Evolutionary conservation across 1,140 invertebrate species (phyloP).

Genomic region (Bombus pyrosoma): DNA sequence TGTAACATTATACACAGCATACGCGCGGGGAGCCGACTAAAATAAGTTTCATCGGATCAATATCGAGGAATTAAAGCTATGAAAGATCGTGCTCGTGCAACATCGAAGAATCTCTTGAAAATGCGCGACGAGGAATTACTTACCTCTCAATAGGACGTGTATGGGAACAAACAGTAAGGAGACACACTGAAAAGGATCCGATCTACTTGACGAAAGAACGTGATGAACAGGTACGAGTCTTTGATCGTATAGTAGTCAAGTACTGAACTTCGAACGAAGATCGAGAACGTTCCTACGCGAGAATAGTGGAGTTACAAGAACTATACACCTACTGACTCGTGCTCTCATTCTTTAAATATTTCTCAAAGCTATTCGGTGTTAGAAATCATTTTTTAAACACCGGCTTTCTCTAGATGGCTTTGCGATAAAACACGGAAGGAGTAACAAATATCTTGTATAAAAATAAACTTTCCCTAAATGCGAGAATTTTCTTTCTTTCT

Average conservation of each 20-base stretch:
- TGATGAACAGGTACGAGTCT: background rate
- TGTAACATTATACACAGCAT: background rate
- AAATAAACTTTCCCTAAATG: background rate
- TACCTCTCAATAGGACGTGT: background rate
- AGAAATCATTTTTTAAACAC: no score
- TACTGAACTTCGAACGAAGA: background rate
- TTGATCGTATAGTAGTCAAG: background rate
- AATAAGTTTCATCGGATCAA: slow-evolving; percentile 19
- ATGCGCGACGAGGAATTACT: background rate
- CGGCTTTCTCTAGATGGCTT: background rate
- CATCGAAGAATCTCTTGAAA: background rate
- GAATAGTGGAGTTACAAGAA: background rate
- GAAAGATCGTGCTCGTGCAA: background rate
- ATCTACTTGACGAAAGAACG: background rate
- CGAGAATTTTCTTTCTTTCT: background rate
- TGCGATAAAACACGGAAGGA: background rate
- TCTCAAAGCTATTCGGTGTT: background rate
- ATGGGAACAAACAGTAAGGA: background rate
- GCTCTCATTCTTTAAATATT: background rate
- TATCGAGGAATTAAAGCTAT: slow-evolving; percentile 12
- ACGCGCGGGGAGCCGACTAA: background rate
- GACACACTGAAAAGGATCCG: background rate
- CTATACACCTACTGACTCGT: background rate
- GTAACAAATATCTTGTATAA: no score
- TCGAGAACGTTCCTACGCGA: background rate